Evolutionary conservation across 2,888 invertebrate species (phyloP).

Genomic region (Zaprionus lineosus): DNA sequence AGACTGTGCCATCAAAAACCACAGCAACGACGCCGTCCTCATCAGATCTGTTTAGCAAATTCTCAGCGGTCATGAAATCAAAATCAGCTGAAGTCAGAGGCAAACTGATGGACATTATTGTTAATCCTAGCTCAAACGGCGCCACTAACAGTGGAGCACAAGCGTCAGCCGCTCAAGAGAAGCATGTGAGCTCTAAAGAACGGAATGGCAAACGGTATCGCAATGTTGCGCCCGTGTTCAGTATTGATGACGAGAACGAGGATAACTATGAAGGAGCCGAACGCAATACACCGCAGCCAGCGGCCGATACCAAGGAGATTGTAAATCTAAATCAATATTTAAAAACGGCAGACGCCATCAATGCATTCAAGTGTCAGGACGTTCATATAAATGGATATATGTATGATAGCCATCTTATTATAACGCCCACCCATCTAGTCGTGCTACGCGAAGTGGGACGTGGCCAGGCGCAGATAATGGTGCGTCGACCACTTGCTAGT

Average conservation of each 20-base stretch:
- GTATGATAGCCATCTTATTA: slow-evolving; percentile 93
- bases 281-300: slow-evolving; percentile 81
- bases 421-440: slow-evolving; percentile 93
- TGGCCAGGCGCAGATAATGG: slow-evolving; percentile 92
- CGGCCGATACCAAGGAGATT: slow-evolving; percentile 89
- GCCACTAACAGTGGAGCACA: slow-evolving; percentile 39
- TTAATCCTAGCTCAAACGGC: slow-evolving; percentile 86
- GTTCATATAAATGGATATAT: slow-evolving; percentile 94
- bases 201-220: slow-evolving; percentile 94
- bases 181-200: slow-evolving; percentile 93
- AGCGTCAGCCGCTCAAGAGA: slow-evolving; percentile 83
- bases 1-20: slow-evolving; percentile 36
- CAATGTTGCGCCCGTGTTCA: slow-evolving; percentile 95
- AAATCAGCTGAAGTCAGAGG: slow-evolving; percentile 96
- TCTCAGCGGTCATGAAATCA: slow-evolving; percentile 93
- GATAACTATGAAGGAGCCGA: slow-evolving; percentile 75
- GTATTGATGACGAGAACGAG: slow-evolving; percentile 94
- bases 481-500: slow-evolving; percentile 92
- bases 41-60: slow-evolving; percentile 90
- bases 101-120: slow-evolving; percentile 95
- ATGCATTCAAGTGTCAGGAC: slow-evolving; percentile 95
- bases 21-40: slow-evolving; percentile 79
- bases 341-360: slow-evolving; percentile 91
- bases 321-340: slow-evolving; percentile 92
- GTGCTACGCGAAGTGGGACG: slow-evolving; percentile 90